A percentile compares a stretch with the other conserved stretches of the same genome.
These are phyloP conservation scores for Cydia strobilella DNA, from an alignment of 1,140 invertebrate species.

Conservation along the genomic window DNA sequence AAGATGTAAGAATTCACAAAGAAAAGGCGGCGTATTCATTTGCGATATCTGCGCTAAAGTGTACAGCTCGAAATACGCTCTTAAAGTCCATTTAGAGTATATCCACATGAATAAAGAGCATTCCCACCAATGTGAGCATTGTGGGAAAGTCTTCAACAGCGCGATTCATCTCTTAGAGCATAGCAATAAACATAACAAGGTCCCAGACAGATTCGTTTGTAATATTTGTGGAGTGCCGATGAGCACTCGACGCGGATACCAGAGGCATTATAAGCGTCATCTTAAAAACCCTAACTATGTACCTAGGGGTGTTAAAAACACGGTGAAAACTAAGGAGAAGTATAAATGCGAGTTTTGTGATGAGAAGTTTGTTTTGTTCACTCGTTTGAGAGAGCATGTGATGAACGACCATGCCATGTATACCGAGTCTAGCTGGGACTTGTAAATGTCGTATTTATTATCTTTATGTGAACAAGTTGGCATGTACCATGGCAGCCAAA, in stretches of 20 bases:
- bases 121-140: slow-evolving; percentile 45
- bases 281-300: slow-evolving; percentile 21
- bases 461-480: background rate
- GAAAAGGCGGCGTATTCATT: slow-evolving; percentile 35
- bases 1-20: slow-evolving; percentile 33
- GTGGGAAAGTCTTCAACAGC: slow-evolving; percentile 45
- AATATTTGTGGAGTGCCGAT: slow-evolving; percentile 41
- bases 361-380: background rate
- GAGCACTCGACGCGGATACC: slow-evolving; percentile 46
- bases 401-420: background rate
- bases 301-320: background rate
- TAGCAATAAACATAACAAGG: slow-evolving; percentile 44
- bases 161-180: slow-evolving; percentile 44
- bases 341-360: slow-evolving; percentile 18
- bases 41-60: slow-evolving; percentile 48
- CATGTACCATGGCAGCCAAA: too few species aligned
- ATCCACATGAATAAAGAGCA: slow-evolving; percentile 36
- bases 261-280: slow-evolving; percentile 42
- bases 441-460: background rate
- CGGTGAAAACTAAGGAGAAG: background rate
- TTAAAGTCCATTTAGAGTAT: slow-evolving; percentile 43
- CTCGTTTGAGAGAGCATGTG: background rate
- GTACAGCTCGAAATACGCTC: slow-evolving; percentile 39
- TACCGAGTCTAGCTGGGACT: background rate
- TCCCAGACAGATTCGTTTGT: slow-evolving; percentile 44